Percentiles rank a stretch among this genome's conserved stretches.
Conservation (phyloP, 2,113 vertebrate species). For the Cheilinus undulatus region DNA sequence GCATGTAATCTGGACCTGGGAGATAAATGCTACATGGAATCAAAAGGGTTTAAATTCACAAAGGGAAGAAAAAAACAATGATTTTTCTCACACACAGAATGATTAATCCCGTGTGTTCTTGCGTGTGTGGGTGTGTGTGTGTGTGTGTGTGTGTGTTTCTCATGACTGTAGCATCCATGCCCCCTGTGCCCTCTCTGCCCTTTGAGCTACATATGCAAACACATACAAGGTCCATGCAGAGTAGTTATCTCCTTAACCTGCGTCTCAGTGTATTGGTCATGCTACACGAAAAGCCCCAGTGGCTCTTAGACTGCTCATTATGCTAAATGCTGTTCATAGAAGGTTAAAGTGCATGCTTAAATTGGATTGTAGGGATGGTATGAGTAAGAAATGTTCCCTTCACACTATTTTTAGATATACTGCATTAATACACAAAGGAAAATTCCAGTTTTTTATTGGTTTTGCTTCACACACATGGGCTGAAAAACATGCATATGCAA, state of each 20-base stretch:
- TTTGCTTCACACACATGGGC: no score
- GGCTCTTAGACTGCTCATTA: neutral
- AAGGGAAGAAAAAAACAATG: conserved; percentile 23
- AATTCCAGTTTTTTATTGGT: no score
- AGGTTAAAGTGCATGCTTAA: neutral
- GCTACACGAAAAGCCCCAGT: conserved; percentile 9
- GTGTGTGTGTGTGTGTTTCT: neutral
- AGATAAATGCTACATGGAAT: conserved; percentile 49
- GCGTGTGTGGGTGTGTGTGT: conserved; percentile 1
- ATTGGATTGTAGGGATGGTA: neutral
- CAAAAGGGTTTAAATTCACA: conserved; percentile 31
- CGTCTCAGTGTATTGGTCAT: conserved; percentile 7
- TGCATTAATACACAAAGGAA: no score
- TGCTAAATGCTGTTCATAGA: conserved; percentile 7
- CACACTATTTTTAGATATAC: no score
- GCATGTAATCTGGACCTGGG: conserved; percentile 60
- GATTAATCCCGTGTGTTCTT: neutral
- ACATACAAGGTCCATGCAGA: neutral
- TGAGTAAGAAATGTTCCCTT: no score
- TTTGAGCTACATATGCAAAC: neutral
- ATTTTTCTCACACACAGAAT: conserved; percentile 20
- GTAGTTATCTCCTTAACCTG: conserved; percentile 7
- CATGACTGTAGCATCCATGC: neutral
- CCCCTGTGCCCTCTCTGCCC: neutral
- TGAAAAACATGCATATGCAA: neutral